Base-by-base conservation (phyloP, 1,140 invertebrate species). In the Belonocnema kinseyi region DNA sequence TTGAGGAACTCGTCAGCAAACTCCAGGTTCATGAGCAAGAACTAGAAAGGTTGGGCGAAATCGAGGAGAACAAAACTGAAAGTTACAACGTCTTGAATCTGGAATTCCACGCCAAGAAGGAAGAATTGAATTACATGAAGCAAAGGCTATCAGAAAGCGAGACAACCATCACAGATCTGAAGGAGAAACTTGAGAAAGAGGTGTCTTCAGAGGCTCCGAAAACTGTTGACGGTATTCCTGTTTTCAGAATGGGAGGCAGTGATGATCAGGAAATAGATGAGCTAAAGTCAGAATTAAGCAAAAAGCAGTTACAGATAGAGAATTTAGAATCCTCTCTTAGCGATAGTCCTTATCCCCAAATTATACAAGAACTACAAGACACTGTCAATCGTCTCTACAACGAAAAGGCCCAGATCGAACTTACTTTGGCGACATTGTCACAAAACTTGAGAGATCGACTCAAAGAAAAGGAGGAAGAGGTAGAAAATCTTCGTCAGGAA, bases 301-400 rank as follows among this genome's bases (percentile, higher is more conserved):
- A 66, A 0, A 91, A 90, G 21, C 83, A 90, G 3, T 81, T 87
- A 5, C 89, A 91, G 70, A 85, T 92, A n/a, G 87, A 90, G 10
- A 86, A 90, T 74, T 54, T 91, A 2, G 88, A 89, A 33, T 88
- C 88, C 40, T 80, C 88, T 7, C 70, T 91, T 5, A 88, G 82
- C 56, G 87, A 91, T 40, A 89, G 86, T 33, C 87, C 88, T 0
- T 89, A 88, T 77, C 89, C 89, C 0, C 74, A 51, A 12, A 88
- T 92, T 8, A 80, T 91, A 12, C 87, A 91, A 52, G 85, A 89
- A 14, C 78, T 91, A 33, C 91, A 92, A 72, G 88, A 91, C 5
- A 89, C 84, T 13, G 86, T 91, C 0, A 89, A 91, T 81, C 79
- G 74, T 16, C 46, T 92, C 8, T 89, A 91, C 58, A 88, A 89